A percentile compares a stretch with the other conserved stretches of the same genome.
phyloP scores from a whole-genome alignment of 2,888 invertebrate genomes.

The Morinoia aosen region DNA sequence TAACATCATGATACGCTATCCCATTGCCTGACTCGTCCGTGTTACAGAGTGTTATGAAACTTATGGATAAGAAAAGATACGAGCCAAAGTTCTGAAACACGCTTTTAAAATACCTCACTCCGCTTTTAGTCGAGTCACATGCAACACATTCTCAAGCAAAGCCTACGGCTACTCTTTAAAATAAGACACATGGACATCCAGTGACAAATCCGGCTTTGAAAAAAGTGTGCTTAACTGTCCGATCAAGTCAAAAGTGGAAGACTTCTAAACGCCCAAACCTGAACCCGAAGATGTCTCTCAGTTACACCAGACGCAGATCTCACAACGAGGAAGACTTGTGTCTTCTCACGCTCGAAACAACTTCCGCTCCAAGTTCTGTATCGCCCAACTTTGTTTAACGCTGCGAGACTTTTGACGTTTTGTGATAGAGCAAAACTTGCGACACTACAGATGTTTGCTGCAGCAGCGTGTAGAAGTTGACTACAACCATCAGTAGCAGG shows the following conservation, averaged over 20 bases:
- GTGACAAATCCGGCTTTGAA: too few relatives aligned
- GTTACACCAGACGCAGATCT: neutral
- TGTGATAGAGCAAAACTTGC: neutral
- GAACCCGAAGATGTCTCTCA: neutral
- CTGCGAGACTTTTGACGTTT: neutral
- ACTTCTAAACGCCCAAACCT: neutral
- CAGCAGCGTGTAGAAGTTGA: neutral
- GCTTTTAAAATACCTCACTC: too few relatives aligned
- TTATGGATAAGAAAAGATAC: too few relatives aligned
- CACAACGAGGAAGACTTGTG: neutral
- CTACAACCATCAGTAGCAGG: neutral
- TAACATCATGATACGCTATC: too few relatives aligned
- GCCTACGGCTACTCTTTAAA: too few relatives aligned
- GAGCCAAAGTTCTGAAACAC: too few relatives aligned
- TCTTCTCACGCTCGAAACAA: neutral
- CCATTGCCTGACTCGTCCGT: too few relatives aligned
- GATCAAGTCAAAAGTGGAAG: neutral
- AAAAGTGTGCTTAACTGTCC: too few relatives aligned
- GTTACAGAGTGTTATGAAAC: too few relatives aligned
- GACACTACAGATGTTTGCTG: neutral
- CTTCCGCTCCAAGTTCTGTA: conserved; percentile 28
- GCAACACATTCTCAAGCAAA: too few relatives aligned
- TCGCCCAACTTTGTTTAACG: neutral
- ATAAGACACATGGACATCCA: too few relatives aligned
- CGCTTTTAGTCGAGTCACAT: too few relatives aligned